These are phyloP conservation scores for Zaprionus lineosus DNA, from an alignment of 2,888 invertebrate genomes.

Conservation along the genomic window DNA sequence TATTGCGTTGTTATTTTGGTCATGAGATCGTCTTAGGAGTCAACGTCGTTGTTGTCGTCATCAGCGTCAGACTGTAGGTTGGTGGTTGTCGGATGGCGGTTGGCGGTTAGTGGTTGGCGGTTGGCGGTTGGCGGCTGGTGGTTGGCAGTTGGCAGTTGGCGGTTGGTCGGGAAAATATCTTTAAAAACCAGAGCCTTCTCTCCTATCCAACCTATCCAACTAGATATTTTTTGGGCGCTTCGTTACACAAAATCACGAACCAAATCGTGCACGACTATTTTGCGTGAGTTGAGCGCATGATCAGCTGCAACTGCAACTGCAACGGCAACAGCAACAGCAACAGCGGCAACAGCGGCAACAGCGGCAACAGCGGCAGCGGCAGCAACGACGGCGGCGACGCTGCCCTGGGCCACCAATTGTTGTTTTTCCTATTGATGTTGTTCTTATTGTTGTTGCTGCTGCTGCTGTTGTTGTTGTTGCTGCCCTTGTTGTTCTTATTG, in stretches of 20 bases:
- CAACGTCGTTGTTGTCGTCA: constrained; percentile 36
- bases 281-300: constrained; percentile 82
- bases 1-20: constrained; percentile 73
- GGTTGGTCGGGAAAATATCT: constrained; percentile 36
- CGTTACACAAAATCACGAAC: constrained; percentile 82
- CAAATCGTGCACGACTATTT: constrained; percentile 83
- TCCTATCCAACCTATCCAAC: constrained; percentile 54
- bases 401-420: constrained; percentile 23
- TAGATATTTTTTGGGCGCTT: constrained; percentile 78
- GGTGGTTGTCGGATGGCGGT: neutral
- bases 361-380: constrained; percentile 2
- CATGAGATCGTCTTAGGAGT: constrained; percentile 62
- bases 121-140: constrained; percentile 7
- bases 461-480: constrained; percentile 3
- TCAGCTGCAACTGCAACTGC: constrained; percentile 66
- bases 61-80: constrained; percentile 42
- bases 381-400: constrained; percentile 5
- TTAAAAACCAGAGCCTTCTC: constrained; percentile 22
- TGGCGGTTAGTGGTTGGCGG: constrained; percentile 9
- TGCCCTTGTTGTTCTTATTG: too few relatives aligned
- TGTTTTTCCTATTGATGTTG: neutral
- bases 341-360: neutral
- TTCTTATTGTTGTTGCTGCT: neutral
- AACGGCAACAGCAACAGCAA: constrained; percentile 1
- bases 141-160: constrained; percentile 4